Evolutionary conservation across 2,113 vertebrate species (phyloP), one percentile per base, ranked within the genome.

Genomic region (Bubalus kerabau): DNA sequence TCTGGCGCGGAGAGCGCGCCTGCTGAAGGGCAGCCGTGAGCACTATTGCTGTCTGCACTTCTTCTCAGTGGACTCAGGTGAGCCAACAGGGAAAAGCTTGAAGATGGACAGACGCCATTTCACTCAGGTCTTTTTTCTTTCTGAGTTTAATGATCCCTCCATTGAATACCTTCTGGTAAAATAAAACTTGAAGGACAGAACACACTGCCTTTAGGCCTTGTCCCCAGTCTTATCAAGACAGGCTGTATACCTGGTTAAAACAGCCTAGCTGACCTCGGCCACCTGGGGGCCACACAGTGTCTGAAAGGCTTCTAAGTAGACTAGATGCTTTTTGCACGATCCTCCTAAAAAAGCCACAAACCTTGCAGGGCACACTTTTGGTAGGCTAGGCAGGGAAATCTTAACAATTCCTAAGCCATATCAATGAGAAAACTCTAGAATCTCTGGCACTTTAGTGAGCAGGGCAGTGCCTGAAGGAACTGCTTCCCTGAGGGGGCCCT

Each of bases 31-130:
- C 1, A 43, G 36, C 28, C 6, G 2, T 40, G 2, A 13, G 28
- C 19, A 14, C 3, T 43, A 6, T 0, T 7, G 4, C 1, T 48
- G 30, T 56, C 4, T 26, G 13, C 21, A 28, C 23, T 26, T 9
- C 30, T 48, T n/a, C 54, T 64, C 56, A 6, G 36, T 2, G 11
- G 85, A 48, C 60, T 40, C 59, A 11, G 60, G 36, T 19, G 24
- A 48, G 86, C 0, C 3, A 28, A 36, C 0, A 3, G 28, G 76
- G 30, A 40, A 46, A n/a, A 36, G 81, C 59, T 0, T 21, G 81
- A 90, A 87, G 80, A 60, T 12, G 8, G 17, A 76, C 5, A 8
- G 74, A 90, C 26, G 19, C 23, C 40, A 43, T 6, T 30, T 32
- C 46, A 90, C 13, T 71, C 57, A 15, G 4, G 13, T 32, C 74